Evolutionary conservation across 2,888 invertebrate species (phyloP), one percentile per base, ranked within the genome.

Genomic region (Dinocampus coccinellae): DNA sequence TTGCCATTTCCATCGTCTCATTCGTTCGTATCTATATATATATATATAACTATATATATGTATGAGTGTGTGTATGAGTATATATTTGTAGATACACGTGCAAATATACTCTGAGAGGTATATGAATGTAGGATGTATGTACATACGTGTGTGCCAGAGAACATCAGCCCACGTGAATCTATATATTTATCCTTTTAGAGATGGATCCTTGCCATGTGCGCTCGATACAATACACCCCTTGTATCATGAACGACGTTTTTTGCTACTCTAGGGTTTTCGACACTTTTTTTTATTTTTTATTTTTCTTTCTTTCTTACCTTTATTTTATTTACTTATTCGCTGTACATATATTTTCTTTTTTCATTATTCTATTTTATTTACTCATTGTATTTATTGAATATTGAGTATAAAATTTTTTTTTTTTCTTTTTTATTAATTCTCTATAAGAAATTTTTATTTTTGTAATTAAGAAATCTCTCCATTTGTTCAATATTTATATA

Each of bases 1-100:
- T 83, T 81, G 82, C 79, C 76, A 75, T 78, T 79, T 78, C 77
- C 69, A 60, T 53, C 33, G 26, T 55, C 22, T 39, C 20, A 47
- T 47, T 16, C 20, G 20, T 16, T 7, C 16, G 6, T 39, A 13
- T 47, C 16, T 47, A 20, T 47, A 39, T 39, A 39, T 47, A 47
- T 47, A 7, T 7, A 47, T 4, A 10, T 47, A 20, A 29, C 3
- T 7, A 29, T 4, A 29, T n/a, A n/a, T n/a, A n/a, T n/a, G n/a
- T 39, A 13, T 67, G 57, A 57, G 47, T 63, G 22, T 57, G 42
- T 65, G 34, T n/a, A n/a, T n/a, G n/a, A n/a, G n/a, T n/a, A n/a
- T n/a, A n/a, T n/a, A n/a, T n/a, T n/a, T 7, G 29, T 29, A 7
- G 7, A 29, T 29, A 29, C 20, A 57, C 53, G 64, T 53, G 52